phyloP scores from a whole-genome alignment of 2,888 invertebrate genomes.

The Siphlonurus alternatus region DNA sequence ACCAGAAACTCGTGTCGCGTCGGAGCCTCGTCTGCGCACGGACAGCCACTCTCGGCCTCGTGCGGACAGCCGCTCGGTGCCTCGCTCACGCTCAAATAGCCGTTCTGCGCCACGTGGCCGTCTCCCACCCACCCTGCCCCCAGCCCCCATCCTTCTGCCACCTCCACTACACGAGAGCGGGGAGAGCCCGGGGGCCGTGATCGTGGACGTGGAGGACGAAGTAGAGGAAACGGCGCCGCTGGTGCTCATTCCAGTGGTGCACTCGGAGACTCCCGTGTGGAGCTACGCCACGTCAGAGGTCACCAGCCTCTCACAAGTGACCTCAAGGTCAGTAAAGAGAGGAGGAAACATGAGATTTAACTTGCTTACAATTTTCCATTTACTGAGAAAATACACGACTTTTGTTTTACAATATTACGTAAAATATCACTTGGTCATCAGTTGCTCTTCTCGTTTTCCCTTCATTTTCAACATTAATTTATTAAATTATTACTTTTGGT shows the following conservation, averaged over 20 bases:
- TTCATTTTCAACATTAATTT: no score
- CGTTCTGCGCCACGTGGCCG: not conserved
- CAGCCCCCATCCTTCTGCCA: not conserved
- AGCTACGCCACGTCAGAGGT: constrained; percentile 45
- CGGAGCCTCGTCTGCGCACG: constrained; percentile 20
- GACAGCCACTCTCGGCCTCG: constrained; percentile 9
- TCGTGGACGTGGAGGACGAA: constrained; percentile 66
- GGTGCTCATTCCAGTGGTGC: constrained; percentile 41
- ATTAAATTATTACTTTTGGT: no score
- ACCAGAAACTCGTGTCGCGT: constrained; percentile 16
- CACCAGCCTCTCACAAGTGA: constrained; percentile 17
- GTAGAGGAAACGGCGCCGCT: constrained; percentile 62
- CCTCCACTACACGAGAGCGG: constrained; percentile 25
- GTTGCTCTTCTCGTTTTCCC: no score
- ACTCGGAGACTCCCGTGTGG: constrained; percentile 54
- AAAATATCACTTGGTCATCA: no score
- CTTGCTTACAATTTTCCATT: no score
- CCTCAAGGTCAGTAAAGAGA: not conserved
- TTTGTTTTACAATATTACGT: no score
- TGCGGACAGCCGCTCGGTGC: not conserved
- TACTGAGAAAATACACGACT: no score
- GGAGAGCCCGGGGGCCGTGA: constrained; percentile 50
- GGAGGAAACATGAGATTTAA: no score
- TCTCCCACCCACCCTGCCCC: not conserved
- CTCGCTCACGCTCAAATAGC: not conserved